Percentiles rank a stretch among this genome's conserved stretches.
phyloP scores from a whole-genome alignment of 2,113 vertebrate species.

The Cyrtonyx montezumae region DNA sequence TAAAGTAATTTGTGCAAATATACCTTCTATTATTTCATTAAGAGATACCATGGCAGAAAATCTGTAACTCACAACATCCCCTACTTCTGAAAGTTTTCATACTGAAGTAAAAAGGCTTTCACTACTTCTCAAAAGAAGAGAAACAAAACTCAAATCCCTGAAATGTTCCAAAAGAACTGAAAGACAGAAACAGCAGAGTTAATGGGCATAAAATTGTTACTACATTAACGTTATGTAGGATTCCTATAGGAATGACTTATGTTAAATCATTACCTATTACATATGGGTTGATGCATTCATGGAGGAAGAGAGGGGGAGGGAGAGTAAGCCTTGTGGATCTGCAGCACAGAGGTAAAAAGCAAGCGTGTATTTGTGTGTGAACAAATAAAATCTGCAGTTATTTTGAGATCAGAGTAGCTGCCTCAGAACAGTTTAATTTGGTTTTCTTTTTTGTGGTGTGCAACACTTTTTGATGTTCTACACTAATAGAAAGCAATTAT shows the following conservation, averaged over 20 bases:
- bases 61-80: neutral
- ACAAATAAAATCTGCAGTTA: neutral
- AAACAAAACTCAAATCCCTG: neutral
- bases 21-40: neutral
- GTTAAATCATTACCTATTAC: neutral
- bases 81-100: neutral
- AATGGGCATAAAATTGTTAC: neutral
- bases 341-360: neutral
- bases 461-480: neutral
- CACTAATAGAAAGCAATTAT: neutral
- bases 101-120: neutral
- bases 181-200: neutral
- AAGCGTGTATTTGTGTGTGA: neutral
- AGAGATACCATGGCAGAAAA: neutral
- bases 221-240: neutral
- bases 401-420: neutral
- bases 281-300: neutral
- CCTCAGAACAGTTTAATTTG: neutral
- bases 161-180: neutral
- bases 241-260: neutral
- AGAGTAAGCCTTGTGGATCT: neutral
- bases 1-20: neutral
- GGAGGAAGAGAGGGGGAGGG: no score
- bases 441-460: neutral
- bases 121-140: neutral